These are phyloP conservation scores for Latrodectus elegans DNA, from an alignment of 2,888 invertebrate genomes.

Conservation along the genomic window DNA sequence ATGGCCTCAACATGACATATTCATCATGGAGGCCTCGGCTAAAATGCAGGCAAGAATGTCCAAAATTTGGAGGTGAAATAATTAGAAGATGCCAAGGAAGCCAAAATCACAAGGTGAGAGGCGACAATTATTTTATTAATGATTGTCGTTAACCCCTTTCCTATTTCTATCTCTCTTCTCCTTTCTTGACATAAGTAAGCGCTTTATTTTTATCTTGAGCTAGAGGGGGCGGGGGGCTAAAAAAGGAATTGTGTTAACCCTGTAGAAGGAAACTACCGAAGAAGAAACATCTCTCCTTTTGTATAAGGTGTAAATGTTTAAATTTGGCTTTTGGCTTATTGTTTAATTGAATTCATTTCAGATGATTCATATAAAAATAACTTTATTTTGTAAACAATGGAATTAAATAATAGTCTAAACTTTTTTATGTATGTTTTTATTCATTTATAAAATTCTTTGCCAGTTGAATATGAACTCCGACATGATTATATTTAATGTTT, in stretches of 20 bases:
- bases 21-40: slow-evolving; percentile 71
- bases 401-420: no score
- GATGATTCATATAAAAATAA: no score
- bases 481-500: no score
- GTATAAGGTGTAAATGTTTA: no score
- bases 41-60: slow-evolving; percentile 71
- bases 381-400: no score
- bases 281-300: slow-evolving; percentile 19
- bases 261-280: slow-evolving; percentile 29
- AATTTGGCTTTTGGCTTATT: no score
- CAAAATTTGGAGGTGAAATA: slow-evolving; percentile 71
- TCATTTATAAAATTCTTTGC: no score
- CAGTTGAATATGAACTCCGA: no score
- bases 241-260: slow-evolving; percentile 65
- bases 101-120: slow-evolving; percentile 71
- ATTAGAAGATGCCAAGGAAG: slow-evolving; percentile 72
- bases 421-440: no score
- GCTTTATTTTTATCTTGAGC: slow-evolving; percentile 56
- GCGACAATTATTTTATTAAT: neutral
- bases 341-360: no score
- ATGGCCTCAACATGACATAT: slow-evolving; percentile 72
- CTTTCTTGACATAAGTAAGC: slow-evolving; percentile 16
- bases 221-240: slow-evolving; percentile 54
- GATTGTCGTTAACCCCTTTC: neutral
- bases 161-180: neutral